These are phyloP conservation scores for Cuniculus paca DNA, from an alignment of 2,797 vertebrate species.

Conservation along the genomic window DNA sequence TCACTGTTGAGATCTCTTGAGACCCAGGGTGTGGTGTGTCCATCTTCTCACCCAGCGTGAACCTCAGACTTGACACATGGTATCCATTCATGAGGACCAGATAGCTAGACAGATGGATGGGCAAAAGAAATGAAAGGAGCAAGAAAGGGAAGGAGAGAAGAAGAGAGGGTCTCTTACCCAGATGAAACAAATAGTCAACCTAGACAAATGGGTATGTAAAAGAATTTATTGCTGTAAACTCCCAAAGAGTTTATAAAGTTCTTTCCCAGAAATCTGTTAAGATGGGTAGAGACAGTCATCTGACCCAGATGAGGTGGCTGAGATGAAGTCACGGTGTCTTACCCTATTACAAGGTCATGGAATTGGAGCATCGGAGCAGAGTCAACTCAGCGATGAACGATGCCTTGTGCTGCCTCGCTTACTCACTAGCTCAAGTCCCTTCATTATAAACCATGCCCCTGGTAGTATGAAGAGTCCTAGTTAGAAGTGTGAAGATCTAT, in stretches of 20 bases:
- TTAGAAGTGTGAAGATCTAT: background rate
- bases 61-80: background rate
- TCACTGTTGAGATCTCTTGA: background rate
- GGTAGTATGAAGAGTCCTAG: background rate
- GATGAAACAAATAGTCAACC: background rate
- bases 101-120: too few relatives aligned
- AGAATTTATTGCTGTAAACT: constrained; percentile 27
- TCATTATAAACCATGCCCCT: background rate
- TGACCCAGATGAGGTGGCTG: background rate
- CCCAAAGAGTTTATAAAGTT: constrained; percentile 26
- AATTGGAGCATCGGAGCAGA: background rate
- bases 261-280: background rate
- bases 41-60: background rate
- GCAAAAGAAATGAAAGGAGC: background rate
- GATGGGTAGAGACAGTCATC: background rate
- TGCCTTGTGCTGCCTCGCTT: background rate
- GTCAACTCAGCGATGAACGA: fast-evolving
- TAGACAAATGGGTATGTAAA: background rate
- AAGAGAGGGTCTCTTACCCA: background rate
- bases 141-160: background rate
- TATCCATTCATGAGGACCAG: background rate
- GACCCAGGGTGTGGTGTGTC: background rate
- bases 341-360: background rate
- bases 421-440: background rate
- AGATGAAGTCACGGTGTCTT: background rate